Conservation (phyloP, 1,140 invertebrate species). For the Drosophila triauraria region DNA sequence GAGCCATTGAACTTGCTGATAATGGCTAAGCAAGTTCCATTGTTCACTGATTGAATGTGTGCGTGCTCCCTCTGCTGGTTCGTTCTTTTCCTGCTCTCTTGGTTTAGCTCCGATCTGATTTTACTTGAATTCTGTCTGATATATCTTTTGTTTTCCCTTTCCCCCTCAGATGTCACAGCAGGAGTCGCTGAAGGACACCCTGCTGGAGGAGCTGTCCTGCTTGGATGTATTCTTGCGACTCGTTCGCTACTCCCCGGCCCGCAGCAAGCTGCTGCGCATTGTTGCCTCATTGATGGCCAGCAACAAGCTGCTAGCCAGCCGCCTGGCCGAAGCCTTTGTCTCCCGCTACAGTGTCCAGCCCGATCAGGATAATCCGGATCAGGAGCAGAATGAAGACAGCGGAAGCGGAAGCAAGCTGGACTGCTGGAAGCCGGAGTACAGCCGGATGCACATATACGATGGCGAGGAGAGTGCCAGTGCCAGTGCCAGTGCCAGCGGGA, state of each 20-base stretch:
- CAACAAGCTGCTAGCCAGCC: constrained; percentile 60
- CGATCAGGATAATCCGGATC: background rate
- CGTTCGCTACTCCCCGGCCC: constrained; percentile 89
- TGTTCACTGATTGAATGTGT: constrained; percentile 29
- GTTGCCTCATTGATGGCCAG: constrained; percentile 87
- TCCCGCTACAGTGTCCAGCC: constrained; percentile 12
- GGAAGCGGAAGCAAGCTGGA: background rate
- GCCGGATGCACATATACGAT: constrained; percentile 1
- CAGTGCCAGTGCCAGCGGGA: background rate
- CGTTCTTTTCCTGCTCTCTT: background rate
- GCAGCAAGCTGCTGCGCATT: constrained; percentile 88
- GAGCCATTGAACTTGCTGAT: constrained; percentile 59
- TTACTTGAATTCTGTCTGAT: background rate
- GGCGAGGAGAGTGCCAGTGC: constrained; percentile 12
- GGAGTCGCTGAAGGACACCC: constrained; percentile 87
- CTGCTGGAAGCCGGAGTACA: background rate
- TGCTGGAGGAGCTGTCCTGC: constrained; percentile 89
- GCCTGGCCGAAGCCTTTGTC: constrained; percentile 59
- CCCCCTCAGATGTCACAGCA: constrained; percentile 87
- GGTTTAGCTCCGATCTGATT: background rate
- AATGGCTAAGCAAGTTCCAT: constrained; percentile 54
- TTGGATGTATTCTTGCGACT: constrained; percentile 90
- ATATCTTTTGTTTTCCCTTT: background rate
- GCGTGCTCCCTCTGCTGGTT: background rate
- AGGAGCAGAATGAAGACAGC: background rate